Percentiles rank a stretch among this genome's conserved stretches.
Conservation (phyloP, 2,113 vertebrate species). For the Cranoglanis bouderius region DNA sequence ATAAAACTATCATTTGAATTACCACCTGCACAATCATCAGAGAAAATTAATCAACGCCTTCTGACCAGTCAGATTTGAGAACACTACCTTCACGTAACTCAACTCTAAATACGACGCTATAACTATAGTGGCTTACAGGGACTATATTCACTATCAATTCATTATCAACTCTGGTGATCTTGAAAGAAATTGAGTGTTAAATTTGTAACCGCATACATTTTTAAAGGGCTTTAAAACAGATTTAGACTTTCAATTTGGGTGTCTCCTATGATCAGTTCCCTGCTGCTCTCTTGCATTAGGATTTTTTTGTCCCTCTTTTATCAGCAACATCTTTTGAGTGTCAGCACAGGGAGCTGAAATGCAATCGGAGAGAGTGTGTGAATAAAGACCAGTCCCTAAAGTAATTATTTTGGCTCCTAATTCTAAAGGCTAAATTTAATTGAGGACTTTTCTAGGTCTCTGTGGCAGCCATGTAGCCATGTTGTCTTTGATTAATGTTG, state of each 20-base stretch:
- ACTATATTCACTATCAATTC: constrained; percentile 9
- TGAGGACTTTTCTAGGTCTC: constrained; percentile 76
- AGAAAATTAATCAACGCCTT: background rate
- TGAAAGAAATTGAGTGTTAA: background rate
- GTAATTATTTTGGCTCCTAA: constrained; percentile 81
- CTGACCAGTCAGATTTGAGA: background rate
- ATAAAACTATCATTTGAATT: background rate
- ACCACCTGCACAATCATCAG: background rate
- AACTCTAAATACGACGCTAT: background rate
- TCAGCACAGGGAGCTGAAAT: constrained; percentile 23
- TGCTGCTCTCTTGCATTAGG: constrained; percentile 31
- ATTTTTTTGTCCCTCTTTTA: constrained; percentile 32
- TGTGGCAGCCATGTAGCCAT: constrained; percentile 77
- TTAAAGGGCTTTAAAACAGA: constrained; percentile 44
- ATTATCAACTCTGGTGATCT: background rate
- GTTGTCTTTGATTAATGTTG: constrained; percentile 77
- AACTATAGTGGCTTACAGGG: background rate
- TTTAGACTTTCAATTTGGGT: constrained; percentile 47
- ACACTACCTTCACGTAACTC: background rate
- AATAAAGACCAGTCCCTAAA: constrained; percentile 72
- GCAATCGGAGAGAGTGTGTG: constrained; percentile 53
- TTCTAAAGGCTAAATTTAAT: constrained; percentile 82
- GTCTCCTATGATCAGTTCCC: constrained; percentile 35
- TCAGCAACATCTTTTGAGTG: constrained; percentile 18
- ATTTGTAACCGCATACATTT: constrained; percentile 29